Evolutionary conservation across 1,140 invertebrate genomes (phyloP), one percentile per base, ranked within the genome.

Genomic region (Papilio polytes): DNA sequence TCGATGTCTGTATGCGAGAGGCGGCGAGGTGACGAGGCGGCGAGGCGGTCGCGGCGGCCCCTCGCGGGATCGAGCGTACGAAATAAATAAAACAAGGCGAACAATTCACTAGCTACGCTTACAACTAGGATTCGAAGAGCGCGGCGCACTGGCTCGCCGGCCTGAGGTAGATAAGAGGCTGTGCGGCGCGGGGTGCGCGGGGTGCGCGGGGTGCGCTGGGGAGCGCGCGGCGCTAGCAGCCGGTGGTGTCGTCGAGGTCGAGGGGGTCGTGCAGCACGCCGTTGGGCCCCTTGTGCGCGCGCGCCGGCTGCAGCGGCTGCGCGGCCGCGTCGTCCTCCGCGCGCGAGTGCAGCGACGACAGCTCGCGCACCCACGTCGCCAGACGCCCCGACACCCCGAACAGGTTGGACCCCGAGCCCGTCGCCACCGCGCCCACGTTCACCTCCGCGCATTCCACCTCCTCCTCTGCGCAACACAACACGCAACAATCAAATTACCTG

Each of bases 111-210:
- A 94, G 88, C 91, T 94, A 93, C 89, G 85, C 91, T 93, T 92
- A 93, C 85, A 88, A 80, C 93, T 93, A 93, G 89, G 86, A 93
- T 93, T 94, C 92, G 93, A 94, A 91, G 89, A 92, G 93, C 86
- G 90, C 86, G 80, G 53, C 85, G 86, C 84, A 80, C 31, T 63
- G 78, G 22, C 63, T 86, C 86, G 86, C 81, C 88, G 90, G 83
- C 90, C 83, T 90, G 91, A 94, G 92, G 91, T 94, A 92, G 93
- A 91, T 93, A 85, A 63, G 48, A 73, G 80, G 66, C 72, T 48
- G 22, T 74, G 53, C 46, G 41, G 31, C 80, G 48, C 82, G 20
- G 48, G 74, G n/a, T 70, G 72, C 51, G 48, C 12, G 1, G 31
- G 31, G 31, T 1, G 36, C 4, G 63, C 51, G 59, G 66, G 48